phyloP scores from a whole-genome alignment of 2,797 vertebrate genomes.

The Gallinago stenura region DNA sequence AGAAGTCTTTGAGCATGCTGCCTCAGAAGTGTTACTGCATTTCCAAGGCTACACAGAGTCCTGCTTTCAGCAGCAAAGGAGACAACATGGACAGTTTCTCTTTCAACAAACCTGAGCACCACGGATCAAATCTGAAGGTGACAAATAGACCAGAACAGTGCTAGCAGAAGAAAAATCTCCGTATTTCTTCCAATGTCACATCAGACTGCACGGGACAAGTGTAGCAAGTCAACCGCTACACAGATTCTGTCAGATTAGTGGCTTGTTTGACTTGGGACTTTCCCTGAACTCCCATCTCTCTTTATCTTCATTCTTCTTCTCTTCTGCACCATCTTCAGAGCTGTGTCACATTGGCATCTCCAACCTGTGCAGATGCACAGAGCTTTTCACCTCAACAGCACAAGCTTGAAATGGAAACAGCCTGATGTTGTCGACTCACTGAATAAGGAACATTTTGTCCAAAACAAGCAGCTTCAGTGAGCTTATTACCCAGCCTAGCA shows the following conservation, averaged over 20 bases:
- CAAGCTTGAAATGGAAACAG: not conserved
- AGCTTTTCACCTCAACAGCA: not conserved
- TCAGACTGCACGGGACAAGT: not conserved
- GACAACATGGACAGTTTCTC: rapidly evolving
- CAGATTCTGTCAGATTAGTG: not conserved
- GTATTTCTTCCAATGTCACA: not conserved
- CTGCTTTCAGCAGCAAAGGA: not conserved
- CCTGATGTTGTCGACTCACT: not conserved
- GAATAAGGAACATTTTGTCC: not conserved
- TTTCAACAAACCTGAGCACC: not conserved
- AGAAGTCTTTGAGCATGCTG: not conserved
- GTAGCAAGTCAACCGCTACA: not conserved
- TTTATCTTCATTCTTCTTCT: not conserved
- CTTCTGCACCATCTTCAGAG: not conserved
- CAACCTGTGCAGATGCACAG: not conserved
- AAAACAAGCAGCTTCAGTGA: not conserved
- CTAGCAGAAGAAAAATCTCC: not conserved
- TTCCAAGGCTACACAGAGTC: not conserved
- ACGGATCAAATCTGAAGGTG: not conserved
- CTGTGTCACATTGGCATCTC: not conserved
- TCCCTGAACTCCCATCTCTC: not conserved
- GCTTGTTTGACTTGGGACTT: not conserved
- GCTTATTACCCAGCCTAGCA: not conserved
- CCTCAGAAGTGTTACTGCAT: not conserved
- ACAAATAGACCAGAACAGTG: not conserved